A percentile compares a stretch with the other conserved stretches of the same genome.
Evolutionary conservation across 2,113 vertebrate genomes (phyloP).

Genomic region (Buteo buteo): DNA sequence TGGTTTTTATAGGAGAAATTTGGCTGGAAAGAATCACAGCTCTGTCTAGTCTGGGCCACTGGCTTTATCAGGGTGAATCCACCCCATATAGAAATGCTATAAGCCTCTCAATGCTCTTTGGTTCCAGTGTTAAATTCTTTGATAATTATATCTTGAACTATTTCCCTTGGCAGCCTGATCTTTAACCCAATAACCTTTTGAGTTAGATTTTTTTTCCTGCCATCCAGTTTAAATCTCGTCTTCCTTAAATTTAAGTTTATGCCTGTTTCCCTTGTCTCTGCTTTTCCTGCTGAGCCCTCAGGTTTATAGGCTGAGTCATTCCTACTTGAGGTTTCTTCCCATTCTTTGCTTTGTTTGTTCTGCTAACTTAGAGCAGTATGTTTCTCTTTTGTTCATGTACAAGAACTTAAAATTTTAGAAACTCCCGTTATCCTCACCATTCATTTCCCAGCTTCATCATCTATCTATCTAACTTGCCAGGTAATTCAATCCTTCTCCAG

Average conservation of each 20-base stretch:
- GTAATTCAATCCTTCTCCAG: background rate
- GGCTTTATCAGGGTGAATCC: background rate
- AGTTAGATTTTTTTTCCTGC: background rate
- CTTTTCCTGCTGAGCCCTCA: background rate
- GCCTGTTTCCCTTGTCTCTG: background rate
- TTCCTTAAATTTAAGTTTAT: background rate
- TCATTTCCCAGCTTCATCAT: background rate
- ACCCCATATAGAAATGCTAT: background rate
- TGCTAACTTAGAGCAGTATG: background rate
- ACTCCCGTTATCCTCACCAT: background rate
- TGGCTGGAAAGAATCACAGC: background rate
- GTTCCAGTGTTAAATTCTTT: background rate
- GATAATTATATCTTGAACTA: background rate
- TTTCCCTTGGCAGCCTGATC: background rate
- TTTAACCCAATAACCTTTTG: background rate
- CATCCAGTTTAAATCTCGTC: background rate
- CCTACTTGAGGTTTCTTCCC: background rate
- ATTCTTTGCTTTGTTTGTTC: constrained; percentile 9
- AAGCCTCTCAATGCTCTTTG: background rate
- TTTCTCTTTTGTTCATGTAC: background rate
- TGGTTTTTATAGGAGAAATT: background rate
- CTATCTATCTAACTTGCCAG: background rate
- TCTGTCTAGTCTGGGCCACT: background rate
- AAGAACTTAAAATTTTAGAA: background rate
- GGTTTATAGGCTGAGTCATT: constrained; percentile 6